These are phyloP conservation scores for rabbit (Oryctolagus cuniculus) DNA, from an alignment of 2,113 vertebrate species.

Conservation along the genomic window mOryCun1.1 NC_091442.1:22088501-22089000, in stretches of 20 bases:
- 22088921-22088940: not conserved
- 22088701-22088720: not conserved
- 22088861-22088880: not conserved
- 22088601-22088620: not conserved
- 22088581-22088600: not conserved
- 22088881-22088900: not conserved
- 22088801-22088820: not conserved
- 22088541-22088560: not conserved
- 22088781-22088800: not conserved
- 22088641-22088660: not conserved
- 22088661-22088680: not conserved
- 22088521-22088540: not conserved
- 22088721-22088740: not conserved
- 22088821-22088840: not conserved
- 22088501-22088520: not conserved
- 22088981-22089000: constrained; percentile 2
- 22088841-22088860: not conserved
- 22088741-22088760: not conserved
- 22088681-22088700: not conserved
- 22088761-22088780: not conserved
- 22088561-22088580: not conserved
- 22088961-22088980: not conserved
- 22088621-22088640: not conserved
- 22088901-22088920: not conserved
- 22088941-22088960: constrained; percentile 15